Conservation (phyloP, 2,113 vertebrate genomes). For the Phalacrocorax brasilianus region DNA sequence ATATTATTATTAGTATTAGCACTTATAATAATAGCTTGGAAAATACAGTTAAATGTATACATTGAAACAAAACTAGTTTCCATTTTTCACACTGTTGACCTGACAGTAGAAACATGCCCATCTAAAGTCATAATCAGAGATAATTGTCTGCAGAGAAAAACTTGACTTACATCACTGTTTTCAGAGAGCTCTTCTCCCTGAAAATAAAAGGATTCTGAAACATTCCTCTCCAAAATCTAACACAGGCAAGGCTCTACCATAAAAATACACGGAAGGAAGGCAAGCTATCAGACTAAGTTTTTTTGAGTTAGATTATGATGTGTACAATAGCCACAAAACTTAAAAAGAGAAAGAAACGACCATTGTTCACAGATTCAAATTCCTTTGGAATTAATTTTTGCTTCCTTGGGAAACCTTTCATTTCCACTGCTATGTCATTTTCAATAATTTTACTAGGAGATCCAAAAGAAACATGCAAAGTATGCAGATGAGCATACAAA, state of each 20-base stretch:
- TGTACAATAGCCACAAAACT: background rate
- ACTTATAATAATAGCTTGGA: background rate
- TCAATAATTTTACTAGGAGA: background rate
- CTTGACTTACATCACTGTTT: background rate
- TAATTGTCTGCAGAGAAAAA: background rate
- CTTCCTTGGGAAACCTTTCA: background rate
- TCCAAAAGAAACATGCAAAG: background rate
- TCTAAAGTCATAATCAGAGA: conserved; percentile 10
- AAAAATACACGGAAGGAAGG: background rate
- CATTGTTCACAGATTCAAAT: background rate
- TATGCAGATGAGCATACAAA: background rate
- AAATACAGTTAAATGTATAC: background rate
- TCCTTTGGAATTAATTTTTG: background rate
- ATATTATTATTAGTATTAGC: background rate
- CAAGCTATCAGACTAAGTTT: background rate
- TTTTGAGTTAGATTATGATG: background rate
- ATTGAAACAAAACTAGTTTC: background rate
- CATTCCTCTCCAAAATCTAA: background rate
- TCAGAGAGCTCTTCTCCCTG: background rate
- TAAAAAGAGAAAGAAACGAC: background rate
- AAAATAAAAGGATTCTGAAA: background rate
- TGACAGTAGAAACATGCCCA: background rate
- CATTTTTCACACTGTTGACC: background rate
- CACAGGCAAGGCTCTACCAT: background rate
- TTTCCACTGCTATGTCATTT: background rate